phyloP scores from a whole-genome alignment of 2,797 vertebrate genomes.

The Dipus sagitta region DNA sequence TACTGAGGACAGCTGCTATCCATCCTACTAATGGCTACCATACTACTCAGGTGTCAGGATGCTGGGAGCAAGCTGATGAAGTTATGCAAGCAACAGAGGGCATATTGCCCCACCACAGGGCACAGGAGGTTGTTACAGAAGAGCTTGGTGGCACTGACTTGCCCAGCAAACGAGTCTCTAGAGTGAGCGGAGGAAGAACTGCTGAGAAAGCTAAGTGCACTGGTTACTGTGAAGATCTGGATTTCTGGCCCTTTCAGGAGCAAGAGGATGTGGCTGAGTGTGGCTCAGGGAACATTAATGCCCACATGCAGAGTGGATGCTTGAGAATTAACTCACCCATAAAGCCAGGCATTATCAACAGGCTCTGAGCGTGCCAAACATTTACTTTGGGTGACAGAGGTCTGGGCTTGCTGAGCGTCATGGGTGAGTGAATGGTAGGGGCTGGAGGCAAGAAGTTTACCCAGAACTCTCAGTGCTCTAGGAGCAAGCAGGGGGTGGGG shows the following conservation, averaged over 20 bases:
- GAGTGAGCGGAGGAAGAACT: not conserved
- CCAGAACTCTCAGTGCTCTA: not conserved
- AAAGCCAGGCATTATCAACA: not conserved
- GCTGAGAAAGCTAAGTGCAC: not conserved
- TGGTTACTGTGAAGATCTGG: fast-evolving
- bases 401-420: not conserved
- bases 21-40: not conserved
- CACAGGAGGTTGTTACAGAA: not conserved
- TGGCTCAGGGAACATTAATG: not conserved
- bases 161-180: not conserved
- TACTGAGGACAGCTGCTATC: no score
- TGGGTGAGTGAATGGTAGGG: not conserved
- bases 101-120: not conserved
- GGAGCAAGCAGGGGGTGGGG: no score
- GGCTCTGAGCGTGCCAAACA: not conserved
- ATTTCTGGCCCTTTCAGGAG: not conserved
- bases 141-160: not conserved
- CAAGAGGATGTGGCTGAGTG: not conserved
- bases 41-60: not conserved
- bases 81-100: fast-evolving
- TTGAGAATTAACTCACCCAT: constrained; percentile 42
- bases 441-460: not conserved
- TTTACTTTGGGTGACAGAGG: constrained; percentile 36
- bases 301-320: not conserved
- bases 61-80: not conserved